phyloP scores from a whole-genome alignment of 1,140 invertebrate genomes.

The Zeugodacus cucurbitae region DNA sequence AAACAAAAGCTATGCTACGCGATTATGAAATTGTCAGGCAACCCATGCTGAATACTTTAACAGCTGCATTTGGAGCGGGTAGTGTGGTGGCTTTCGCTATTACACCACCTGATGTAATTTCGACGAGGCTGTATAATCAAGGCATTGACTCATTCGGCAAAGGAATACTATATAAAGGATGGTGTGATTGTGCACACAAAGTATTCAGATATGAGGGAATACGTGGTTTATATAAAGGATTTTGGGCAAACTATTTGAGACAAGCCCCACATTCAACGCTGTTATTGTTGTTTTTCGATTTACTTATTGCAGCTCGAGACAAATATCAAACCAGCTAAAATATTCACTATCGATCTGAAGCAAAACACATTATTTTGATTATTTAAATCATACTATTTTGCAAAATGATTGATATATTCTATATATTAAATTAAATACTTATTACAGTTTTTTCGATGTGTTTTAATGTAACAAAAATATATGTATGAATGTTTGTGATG shows the following conservation, averaged over 20 bases:
- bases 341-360: neutral
- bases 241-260: slow-evolving; percentile 84
- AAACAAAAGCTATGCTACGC: slow-evolving; percentile 71
- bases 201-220: slow-evolving; percentile 72
- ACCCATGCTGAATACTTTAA: slow-evolving; percentile 79
- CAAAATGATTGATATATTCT: neutral
- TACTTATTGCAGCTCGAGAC: slow-evolving; percentile 68
- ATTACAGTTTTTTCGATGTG: slow-evolving; percentile 18
- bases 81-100: slow-evolving; percentile 82
- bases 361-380: neutral
- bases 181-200: slow-evolving; percentile 76
- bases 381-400: neutral
- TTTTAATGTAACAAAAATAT: slow-evolving; percentile 15
- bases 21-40: slow-evolving; percentile 68
- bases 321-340: slow-evolving; percentile 46
- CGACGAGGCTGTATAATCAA: slow-evolving; percentile 92
- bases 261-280: slow-evolving; percentile 89
- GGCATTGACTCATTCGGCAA: slow-evolving; percentile 74
- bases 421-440: slow-evolving; percentile 24
- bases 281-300: slow-evolving; percentile 87
- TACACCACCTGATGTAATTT: slow-evolving; percentile 91
- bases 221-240: slow-evolving; percentile 87
- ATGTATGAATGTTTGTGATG: slow-evolving; percentile 28
- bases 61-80: slow-evolving; percentile 78
- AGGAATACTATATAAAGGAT: slow-evolving; percentile 79